These are phyloP conservation scores for Buceros bicornis DNA, from an alignment of 2,797 vertebrate species.

Conservation along the genomic window DNA sequence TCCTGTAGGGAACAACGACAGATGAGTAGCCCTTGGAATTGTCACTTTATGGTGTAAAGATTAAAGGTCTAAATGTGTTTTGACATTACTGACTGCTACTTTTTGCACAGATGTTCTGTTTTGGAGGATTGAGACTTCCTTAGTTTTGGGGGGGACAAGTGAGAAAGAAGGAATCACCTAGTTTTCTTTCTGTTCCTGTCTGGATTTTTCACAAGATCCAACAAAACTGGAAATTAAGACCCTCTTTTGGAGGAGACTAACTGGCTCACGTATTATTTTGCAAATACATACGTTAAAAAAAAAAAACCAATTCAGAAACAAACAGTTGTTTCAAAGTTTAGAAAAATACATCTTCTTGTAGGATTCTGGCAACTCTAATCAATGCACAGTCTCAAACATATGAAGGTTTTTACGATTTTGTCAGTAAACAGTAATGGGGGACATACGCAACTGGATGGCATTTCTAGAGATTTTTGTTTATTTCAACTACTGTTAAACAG, in stretches of 20 bases:
- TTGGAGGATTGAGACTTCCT: background rate
- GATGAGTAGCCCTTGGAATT: background rate
- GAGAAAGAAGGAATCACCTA: background rate
- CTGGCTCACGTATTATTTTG: background rate
- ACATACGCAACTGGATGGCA: background rate
- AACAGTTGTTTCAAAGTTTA: background rate
- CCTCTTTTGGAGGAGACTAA: background rate
- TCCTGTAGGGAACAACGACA: background rate
- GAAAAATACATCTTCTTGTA: background rate
- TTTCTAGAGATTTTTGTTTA: background rate
- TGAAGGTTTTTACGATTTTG: background rate
- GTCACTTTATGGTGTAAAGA: background rate
- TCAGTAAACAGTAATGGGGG: background rate
- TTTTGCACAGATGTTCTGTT: background rate
- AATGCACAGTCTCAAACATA: background rate
- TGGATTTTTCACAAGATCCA: background rate
- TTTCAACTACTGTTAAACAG: background rate
- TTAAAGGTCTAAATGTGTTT: background rate
- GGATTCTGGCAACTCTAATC: background rate
- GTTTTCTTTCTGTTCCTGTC: background rate
- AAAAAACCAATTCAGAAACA: background rate
- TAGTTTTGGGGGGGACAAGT: rapidly evolving
- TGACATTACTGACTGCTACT: background rate
- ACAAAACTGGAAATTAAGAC: background rate
- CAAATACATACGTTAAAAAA: background rate